Base-by-base conservation (phyloP, 2,888 invertebrate species). In the Synanthedon vespiformis region DNA sequence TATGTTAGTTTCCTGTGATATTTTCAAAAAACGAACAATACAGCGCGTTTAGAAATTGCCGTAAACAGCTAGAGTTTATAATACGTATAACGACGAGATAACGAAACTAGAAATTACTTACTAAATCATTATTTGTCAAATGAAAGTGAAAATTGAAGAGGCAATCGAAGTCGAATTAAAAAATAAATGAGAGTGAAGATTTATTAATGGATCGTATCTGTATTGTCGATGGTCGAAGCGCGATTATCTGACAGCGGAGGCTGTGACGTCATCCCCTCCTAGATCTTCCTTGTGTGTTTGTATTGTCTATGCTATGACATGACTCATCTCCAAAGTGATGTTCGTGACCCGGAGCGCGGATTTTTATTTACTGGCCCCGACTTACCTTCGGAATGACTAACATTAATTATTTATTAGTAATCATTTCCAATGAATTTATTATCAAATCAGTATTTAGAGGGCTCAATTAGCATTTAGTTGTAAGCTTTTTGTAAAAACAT, bases 281-380 rank as follows among this genome's bases (percentile, higher is more conserved):
- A 72, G 76, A 78, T 81, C 83, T 84, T 85, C 85, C 83, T 83
- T 68, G 34, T 34, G 34, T 34, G 34, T 34, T 34, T 34, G 70
- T 77, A 70, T 51, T 59, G 64, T 22, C 34, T 34, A 34, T 22
- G 48, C 34, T 34, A 34, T 22, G 48, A 48, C 48, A 16, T 86
- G 86, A 86, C 70, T 86, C 85, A 87, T 70, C 66, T 55, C 53
- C 59, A 57, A 51, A 65, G 57, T 67, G 22, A 5, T 22, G 75
- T 63, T 85, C 85, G 83, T 85, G 85, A 85, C 82, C 83, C 67
- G 76, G 60, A 65, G 71, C 58, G 70, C 70, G 70, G 73, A 77
- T 80, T 84, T 34, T 77, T 72, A 74, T 74, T 78, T 73, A 68
- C 67, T 65, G 72, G 67, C 70, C 70, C 70, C 70, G 61, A 64